These are phyloP conservation scores for Brienomyrus brachyistius DNA, from an alignment of 2,113 vertebrate genomes.

Conservation along the genomic window DNA sequence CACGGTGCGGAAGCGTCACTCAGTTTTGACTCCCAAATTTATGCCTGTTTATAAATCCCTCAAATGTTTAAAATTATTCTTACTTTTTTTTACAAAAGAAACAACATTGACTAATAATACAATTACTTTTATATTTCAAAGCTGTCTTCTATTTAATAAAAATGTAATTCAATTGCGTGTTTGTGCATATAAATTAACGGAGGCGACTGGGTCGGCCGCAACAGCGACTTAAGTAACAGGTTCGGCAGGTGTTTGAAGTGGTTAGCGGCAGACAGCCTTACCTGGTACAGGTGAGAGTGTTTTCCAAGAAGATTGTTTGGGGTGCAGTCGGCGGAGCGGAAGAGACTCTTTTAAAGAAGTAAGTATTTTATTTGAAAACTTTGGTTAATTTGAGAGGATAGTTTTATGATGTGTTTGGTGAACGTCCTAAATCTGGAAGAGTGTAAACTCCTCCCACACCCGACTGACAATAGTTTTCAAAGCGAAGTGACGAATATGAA, in stretches of 20 bases:
- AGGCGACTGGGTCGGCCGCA: conserved; percentile 18
- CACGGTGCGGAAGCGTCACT: not conserved
- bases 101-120: not conserved
- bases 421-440: not conserved
- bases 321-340: not conserved
- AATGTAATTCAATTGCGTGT: not conserved
- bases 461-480: not conserved
- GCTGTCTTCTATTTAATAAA: not conserved
- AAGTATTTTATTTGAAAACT: conserved; percentile 10
- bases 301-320: not conserved
- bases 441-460: not conserved
- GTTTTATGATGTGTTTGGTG: not conserved
- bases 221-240: conserved; percentile 24
- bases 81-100: not conserved
- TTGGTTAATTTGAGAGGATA: not conserved
- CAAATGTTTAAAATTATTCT: not conserved
- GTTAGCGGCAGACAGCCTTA: conserved; percentile 6
- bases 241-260: conserved; percentile 38
- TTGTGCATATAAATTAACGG: not conserved
- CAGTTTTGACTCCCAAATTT: not conserved
- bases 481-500: not conserved
- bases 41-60: conserved; percentile 8
- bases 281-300: conserved; percentile 33
- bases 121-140: not conserved
- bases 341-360: conserved; percentile 27